These are phyloP conservation scores for Antheraea yamamai DNA, from an alignment of 2,888 invertebrate species.

Conservation along the genomic window DNA sequence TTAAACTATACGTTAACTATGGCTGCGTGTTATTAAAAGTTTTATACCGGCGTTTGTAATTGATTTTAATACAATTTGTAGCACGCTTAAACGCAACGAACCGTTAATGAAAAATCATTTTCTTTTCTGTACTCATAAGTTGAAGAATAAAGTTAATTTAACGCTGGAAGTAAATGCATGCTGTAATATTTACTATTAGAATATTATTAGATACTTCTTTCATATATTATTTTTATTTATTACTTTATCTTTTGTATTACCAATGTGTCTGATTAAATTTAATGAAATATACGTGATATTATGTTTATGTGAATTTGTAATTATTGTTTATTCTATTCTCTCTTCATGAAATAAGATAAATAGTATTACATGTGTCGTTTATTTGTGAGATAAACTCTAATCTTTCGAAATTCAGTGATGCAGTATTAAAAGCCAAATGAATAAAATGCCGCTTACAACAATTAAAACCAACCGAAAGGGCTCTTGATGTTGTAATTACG, in stretches of 20 bases:
- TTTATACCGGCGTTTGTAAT: constrained; percentile 65
- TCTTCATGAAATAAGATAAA: too few species aligned
- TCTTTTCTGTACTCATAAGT: constrained; percentile 63
- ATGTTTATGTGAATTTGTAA: too few species aligned
- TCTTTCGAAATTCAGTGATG: neutral
- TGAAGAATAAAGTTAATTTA: constrained; percentile 49
- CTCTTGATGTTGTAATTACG: neutral
- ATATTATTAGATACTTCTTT: constrained; percentile 37
- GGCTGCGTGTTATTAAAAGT: constrained; percentile 55
- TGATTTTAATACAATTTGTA: constrained; percentile 69
- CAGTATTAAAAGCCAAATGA: neutral
- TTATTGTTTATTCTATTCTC: too few species aligned
- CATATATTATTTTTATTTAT: neutral
- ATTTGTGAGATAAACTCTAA: too few species aligned
- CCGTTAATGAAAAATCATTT: constrained; percentile 77
- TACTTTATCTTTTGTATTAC: neutral
- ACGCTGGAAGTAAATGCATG: constrained; percentile 32
- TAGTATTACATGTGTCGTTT: too few species aligned
- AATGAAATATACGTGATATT: too few species aligned
- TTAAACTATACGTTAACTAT: constrained; percentile 26
- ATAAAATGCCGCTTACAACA: neutral
- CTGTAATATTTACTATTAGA: constrained; percentile 56
- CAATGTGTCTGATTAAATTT: too few species aligned
- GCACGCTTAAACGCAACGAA: constrained; percentile 63
- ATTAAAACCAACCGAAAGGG: neutral